Base-by-base conservation (phyloP, 2,113 vertebrate species). In the Corvus cornix region DNA sequence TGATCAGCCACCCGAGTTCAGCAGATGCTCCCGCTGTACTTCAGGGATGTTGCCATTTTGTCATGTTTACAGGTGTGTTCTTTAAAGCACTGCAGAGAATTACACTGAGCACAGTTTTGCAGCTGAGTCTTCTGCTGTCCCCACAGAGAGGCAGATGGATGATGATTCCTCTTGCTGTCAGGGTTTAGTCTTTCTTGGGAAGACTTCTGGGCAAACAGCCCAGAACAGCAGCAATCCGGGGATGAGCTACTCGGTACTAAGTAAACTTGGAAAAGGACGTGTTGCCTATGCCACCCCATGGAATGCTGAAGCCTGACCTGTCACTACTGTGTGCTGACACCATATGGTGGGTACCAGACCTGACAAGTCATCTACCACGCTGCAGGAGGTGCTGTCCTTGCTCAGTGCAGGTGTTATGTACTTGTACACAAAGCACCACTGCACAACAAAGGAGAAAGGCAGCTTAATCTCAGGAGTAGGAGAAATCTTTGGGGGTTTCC, bases 141-240 rank as follows among this genome's bases (percentile, higher is more conserved):
- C 70, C 16, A 5, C 70, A 49, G 79, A 83, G 75, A 46, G 8
- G 11, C 53, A 64, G 6, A 8, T 0, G 3, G 41, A 60, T 23
- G 51, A 64, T 41, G n/a, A 75, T 30, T 90, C 39, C 17, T 48
- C 59, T 58, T 48, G 52, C 13, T 85, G 67, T 84, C 63, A 76
- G n/a, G 26, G 28, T 15, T 70, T 62, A 53, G 63, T 51, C 44
- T 63, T 87, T 52, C 79, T 44, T 62, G 33, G 46, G 63, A 88
- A 90, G 43, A 27, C 20, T 78, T 67, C 75, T 83, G 62, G 79
- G 79, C 82, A 92, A 66, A 30, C 4, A 86, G 78, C 64, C 81
- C 81, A 87, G 84, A 89, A 37, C 19, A 70, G 60, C 69, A 87
- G 51, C 3, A 3, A 35, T 10, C 18, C 2, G 1, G 27, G 35